These are phyloP conservation scores for Threskiornis aethiopicus DNA, from an alignment of 2,797 vertebrate species.

Conservation along the genomic window DNA sequence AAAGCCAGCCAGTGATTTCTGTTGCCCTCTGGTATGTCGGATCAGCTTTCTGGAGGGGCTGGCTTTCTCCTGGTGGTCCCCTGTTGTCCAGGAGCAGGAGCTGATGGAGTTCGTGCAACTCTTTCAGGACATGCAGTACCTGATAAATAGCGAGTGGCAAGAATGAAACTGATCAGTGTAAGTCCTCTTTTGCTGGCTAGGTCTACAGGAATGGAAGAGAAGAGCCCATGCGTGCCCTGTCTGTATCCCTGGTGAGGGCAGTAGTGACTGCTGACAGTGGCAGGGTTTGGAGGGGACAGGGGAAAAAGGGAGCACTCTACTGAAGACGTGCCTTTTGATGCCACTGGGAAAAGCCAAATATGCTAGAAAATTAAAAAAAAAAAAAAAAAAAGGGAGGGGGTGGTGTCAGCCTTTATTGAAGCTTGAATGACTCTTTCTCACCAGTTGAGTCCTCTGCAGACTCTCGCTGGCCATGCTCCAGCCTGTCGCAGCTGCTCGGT, in stretches of 20 bases:
- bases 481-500: neutral
- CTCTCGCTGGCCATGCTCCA: accelerated
- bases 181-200: neutral
- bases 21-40: neutral
- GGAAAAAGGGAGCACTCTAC: neutral
- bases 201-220: neutral
- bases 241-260: neutral
- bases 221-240: accelerated
- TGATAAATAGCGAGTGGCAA: neutral
- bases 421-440: neutral
- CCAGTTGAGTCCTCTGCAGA: neutral
- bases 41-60: neutral
- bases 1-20: neutral
- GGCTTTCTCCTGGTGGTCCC: neutral
- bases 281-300: neutral
- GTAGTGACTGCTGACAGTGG: neutral
- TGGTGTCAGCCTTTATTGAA: neutral
- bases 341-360: neutral
- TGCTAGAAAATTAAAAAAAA: neutral
- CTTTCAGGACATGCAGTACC: neutral
- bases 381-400: accelerated
- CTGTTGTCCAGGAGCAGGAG: neutral
- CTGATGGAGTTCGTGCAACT: neutral
- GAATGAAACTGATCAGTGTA: neutral
- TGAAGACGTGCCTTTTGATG: neutral